phyloP scores from a whole-genome alignment of 2,113 vertebrate genomes.

The Guaruba guarouba region DNA sequence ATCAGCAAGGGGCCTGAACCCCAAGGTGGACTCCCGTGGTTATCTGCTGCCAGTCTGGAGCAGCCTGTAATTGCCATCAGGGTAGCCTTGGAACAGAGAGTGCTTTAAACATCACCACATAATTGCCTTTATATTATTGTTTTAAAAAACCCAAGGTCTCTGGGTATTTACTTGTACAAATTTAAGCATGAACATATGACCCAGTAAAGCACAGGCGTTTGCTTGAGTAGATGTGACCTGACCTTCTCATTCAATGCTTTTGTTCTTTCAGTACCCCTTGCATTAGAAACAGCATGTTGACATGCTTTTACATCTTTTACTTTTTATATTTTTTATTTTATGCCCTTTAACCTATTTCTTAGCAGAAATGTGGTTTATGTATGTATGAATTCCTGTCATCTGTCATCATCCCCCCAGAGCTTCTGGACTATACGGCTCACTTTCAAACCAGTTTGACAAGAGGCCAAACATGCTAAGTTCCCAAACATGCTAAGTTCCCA shows the following conservation, averaged over 20 bases:
- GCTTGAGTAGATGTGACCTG: neutral
- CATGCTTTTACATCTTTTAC: neutral
- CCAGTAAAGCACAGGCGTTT: neutral
- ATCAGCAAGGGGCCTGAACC: neutral
- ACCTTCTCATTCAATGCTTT: neutral
- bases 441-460: constrained; percentile 24
- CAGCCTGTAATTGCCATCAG: neutral
- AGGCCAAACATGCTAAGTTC: constrained; percentile 42
- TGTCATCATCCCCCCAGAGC: neutral
- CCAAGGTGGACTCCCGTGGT: fast-evolving
- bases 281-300: neutral
- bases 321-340: neutral
- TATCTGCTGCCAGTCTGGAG: neutral
- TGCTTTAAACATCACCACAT: neutral
- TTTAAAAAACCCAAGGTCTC: neutral
- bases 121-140: neutral
- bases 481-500: constrained; percentile 41
- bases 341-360: constrained; percentile 14
- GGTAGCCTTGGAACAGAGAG: neutral
- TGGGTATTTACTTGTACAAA: neutral
- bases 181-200: neutral
- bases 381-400: constrained; percentile 21
- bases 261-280: neutral
- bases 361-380: constrained; percentile 1
- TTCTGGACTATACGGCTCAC: constrained; percentile 33